Percentiles rank a stretch among this genome's conserved stretches.
phyloP scores from a whole-genome alignment of 2,113 vertebrate genomes.

The Semnornis frantzii region DNA sequence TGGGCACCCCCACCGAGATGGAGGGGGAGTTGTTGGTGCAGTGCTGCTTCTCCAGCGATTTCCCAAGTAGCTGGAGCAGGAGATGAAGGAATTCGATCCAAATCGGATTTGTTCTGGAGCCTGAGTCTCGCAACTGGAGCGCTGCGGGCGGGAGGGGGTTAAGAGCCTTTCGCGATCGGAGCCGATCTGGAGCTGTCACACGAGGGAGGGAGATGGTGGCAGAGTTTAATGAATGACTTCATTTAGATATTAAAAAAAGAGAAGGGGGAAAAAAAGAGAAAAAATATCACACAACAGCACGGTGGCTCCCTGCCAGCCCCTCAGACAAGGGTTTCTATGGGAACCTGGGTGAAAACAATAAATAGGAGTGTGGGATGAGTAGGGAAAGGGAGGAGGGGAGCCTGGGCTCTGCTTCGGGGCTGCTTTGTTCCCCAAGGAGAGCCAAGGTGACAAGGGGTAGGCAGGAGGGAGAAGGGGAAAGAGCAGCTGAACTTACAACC shows the following conservation, averaged over 20 bases:
- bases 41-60: background rate
- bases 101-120: background rate
- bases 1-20: background rate
- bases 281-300: background rate
- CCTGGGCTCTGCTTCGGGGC: background rate
- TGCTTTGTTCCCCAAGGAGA: background rate
- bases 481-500: background rate
- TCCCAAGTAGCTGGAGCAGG: background rate
- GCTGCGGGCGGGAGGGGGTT: background rate
- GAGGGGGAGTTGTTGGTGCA: background rate
- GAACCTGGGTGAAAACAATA: constrained; percentile 64
- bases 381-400: constrained; percentile 29
- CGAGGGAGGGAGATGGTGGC: constrained; percentile 40
- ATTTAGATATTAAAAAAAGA: constrained; percentile 63
- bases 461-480: background rate
- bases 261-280: background rate
- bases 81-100: background rate
- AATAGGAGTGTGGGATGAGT: constrained; percentile 48
- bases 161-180: constrained; percentile 1
- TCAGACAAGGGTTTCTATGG: constrained; percentile 69
- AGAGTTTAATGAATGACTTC: constrained; percentile 72
- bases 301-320: constrained; percentile 60
- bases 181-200: constrained; percentile 36
- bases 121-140: background rate
- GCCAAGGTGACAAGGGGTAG: background rate